Conservation (phyloP, 2,113 vertebrate genomes). For the Phocoena phocoena region DNA sequence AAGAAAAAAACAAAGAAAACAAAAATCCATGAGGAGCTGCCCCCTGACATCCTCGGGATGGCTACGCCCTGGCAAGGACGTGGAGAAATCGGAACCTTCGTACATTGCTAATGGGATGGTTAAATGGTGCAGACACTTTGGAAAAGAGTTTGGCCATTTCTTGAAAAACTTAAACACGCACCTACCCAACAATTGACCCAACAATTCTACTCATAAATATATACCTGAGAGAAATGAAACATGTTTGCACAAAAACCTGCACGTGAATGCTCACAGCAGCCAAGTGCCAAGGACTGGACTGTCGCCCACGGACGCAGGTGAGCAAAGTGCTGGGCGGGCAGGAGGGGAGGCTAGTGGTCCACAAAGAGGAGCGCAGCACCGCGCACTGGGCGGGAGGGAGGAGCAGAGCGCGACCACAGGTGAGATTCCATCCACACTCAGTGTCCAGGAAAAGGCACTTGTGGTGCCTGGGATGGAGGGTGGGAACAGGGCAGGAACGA, state of each 20-base stretch:
- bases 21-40: neutral
- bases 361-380: neutral
- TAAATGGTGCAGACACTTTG: rapidly evolving
- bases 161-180: neutral
- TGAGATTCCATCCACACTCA: rapidly evolving
- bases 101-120: rapidly evolving
- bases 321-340: rapidly evolving
- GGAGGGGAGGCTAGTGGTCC: neutral
- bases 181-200: rapidly evolving
- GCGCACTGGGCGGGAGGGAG: neutral
- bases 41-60: rapidly evolving
- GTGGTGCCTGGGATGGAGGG: neutral
- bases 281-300: too few relatives aligned
- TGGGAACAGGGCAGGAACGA: rapidly evolving
- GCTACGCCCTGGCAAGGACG: rapidly evolving
- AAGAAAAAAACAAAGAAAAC: too few relatives aligned
- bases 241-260: rapidly evolving
- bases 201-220: neutral
- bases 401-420: rapidly evolving
- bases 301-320: too few relatives aligned
- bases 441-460: rapidly evolving
- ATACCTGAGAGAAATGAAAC: neutral
- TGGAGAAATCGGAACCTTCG: rapidly evolving
- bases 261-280: rapidly evolving
- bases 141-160: neutral